phyloP scores from a whole-genome alignment of 2,113 vertebrate species.

The Elephas maximus region DNA sequence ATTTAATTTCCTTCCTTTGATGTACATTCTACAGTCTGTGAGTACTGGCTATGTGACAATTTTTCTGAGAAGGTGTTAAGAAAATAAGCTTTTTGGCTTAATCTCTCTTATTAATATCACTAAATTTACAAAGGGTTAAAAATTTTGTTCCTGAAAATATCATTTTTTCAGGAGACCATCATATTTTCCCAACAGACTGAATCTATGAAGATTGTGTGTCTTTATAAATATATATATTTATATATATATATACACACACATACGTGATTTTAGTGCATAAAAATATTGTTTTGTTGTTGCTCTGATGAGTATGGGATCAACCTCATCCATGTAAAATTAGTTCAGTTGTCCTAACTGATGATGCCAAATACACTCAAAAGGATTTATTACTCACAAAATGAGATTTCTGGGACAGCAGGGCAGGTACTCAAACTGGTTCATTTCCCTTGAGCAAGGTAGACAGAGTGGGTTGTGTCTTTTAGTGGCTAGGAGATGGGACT shows the following conservation, averaged over 20 bases:
- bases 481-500: neutral
- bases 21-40: neutral
- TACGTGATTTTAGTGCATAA: neutral
- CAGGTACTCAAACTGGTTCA: neutral
- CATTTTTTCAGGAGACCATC: neutral
- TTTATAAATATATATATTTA: neutral
- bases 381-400: neutral
- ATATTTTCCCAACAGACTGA: neutral
- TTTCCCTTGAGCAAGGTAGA: neutral
- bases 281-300: neutral
- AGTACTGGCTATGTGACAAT: neutral
- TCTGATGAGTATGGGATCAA: neutral
- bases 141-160: neutral
- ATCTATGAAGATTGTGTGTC: neutral
- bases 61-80: neutral
- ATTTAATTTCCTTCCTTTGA: neutral
- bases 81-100: neutral
- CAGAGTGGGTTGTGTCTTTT: neutral
- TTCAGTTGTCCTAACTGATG: neutral
- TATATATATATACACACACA: neutral
- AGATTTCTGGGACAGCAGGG: neutral
- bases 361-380: neutral
- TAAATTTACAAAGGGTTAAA: neutral
- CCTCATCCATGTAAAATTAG: accelerated
- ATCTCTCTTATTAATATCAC: neutral